Conservation (phyloP, 2,797 vertebrate genomes). For the Dallia pectoralis region DNA sequence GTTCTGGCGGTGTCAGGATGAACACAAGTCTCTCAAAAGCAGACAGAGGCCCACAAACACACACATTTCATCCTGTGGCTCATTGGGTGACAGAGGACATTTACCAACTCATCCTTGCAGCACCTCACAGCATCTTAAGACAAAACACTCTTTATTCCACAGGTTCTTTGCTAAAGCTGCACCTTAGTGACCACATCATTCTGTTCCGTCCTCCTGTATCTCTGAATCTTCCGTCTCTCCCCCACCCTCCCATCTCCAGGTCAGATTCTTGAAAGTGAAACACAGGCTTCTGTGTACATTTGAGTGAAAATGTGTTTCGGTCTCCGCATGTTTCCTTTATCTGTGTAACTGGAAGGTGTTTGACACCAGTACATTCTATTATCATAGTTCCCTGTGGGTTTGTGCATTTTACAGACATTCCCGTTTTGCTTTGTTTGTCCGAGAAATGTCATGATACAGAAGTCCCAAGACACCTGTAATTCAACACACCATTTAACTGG, state of each 20-base stretch:
- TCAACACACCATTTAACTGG: too few species aligned
- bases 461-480: too few species aligned
- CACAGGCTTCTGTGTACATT: slow-evolving; percentile 37
- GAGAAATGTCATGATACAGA: too few species aligned
- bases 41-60: slow-evolving; percentile 26
- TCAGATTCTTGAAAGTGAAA: slow-evolving; percentile 22
- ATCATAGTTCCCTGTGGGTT: too few species aligned
- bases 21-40: slow-evolving; percentile 36
- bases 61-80: slow-evolving; percentile 38
- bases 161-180: slow-evolving; percentile 47
- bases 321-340: slow-evolving; percentile 16
- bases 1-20: slow-evolving; percentile 64
- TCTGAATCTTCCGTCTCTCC: not conserved
- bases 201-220: slow-evolving; percentile 2
- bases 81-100: slow-evolving; percentile 75
- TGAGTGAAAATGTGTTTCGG: slow-evolving; percentile 26
- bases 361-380: not conserved
- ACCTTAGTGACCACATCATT: slow-evolving; percentile 57
- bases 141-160: slow-evolving; percentile 64
- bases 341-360: slow-evolving; percentile 6
- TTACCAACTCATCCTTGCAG: slow-evolving; percentile 72
- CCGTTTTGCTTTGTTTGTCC: too few species aligned
- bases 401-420: too few species aligned
- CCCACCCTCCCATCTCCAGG: slow-evolving; percentile 1
- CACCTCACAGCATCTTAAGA: slow-evolving; percentile 45